Conservation (phyloP, 2,888 invertebrate species). For the Erebia palarica region DNA sequence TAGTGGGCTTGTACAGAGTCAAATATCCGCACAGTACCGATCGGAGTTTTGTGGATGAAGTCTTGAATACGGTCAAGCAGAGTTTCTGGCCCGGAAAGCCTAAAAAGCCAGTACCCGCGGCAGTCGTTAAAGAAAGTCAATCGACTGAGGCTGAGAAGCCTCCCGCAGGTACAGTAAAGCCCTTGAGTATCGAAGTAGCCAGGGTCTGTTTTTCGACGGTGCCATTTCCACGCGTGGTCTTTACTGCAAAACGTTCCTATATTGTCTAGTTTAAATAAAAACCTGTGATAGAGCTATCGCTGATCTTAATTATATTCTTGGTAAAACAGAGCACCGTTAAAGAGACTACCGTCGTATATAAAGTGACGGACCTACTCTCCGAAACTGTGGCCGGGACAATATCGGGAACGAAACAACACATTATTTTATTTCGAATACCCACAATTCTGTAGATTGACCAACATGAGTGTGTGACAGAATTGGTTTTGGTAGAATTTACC, state of each 20-base stretch:
- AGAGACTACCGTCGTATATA: not conserved
- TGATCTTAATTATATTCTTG: not conserved
- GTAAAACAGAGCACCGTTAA: not conserved
- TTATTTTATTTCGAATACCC: not conserved
- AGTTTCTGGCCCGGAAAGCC: constrained; percentile 29
- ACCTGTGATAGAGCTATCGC: not conserved
- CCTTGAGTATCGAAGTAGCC: constrained; percentile 1
- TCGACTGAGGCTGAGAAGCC: constrained; percentile 20
- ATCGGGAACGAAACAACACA: not conserved
- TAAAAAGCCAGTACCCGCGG: not conserved
- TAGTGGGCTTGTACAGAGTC: constrained; percentile 43
- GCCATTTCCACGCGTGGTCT: not conserved
- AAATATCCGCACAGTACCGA: constrained; percentile 43
- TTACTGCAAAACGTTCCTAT: constrained; percentile 12
- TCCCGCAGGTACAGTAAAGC: constrained; percentile 20
- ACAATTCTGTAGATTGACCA: not conserved
- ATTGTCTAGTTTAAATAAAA: not conserved
- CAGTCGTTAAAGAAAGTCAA: not conserved
- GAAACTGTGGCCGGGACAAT: not conserved
- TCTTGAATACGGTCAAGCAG: constrained; percentile 39
- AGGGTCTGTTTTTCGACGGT: not conserved
- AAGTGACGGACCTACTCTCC: not conserved
- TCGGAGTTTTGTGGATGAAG: constrained; percentile 39
- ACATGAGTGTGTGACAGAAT: not conserved
- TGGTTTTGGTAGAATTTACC: not conserved